Evolutionary conservation across 2,888 invertebrate genomes (phyloP).

Genomic region (Metopia argyrocephala): DNA sequence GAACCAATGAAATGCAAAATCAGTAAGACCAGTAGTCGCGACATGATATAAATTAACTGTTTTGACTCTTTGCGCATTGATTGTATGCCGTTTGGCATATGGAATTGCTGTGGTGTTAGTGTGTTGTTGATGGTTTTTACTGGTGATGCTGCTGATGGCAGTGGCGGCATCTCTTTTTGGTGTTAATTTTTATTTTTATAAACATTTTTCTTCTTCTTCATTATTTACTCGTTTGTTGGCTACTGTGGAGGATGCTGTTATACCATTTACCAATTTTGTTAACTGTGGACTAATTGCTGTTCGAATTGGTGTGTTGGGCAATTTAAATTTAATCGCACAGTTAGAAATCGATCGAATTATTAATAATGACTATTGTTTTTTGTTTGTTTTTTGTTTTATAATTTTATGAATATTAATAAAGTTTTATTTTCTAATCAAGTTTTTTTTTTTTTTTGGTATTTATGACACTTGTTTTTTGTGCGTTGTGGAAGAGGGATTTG

Average conservation of each 20-base stretch:
- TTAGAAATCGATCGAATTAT: conserved; percentile 48
- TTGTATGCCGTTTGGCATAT: conserved; percentile 1
- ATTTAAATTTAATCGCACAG: conserved; percentile 37
- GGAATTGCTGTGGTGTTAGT: neutral
- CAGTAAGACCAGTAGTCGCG: conserved; percentile 78
- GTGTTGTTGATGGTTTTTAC: neutral
- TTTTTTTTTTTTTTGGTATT: neutral
- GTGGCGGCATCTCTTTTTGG: conserved; percentile 40
- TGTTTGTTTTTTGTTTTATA: neutral
- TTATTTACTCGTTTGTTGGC: neutral
- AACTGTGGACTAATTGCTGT: conserved; percentile 36
- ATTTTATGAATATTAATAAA: conserved; percentile 27
- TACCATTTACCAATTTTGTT: conserved; percentile 4
- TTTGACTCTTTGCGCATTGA: conserved; percentile 76
- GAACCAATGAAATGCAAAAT: conserved; percentile 73
- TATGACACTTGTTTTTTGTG: neutral
- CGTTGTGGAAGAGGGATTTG: neutral
- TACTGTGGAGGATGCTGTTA: conserved; percentile 15
- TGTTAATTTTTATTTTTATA: conserved; percentile 27
- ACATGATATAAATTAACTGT: conserved; percentile 77
- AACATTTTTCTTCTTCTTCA: neutral
- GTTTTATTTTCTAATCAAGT: conserved; percentile 7
- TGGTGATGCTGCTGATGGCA: neutral
- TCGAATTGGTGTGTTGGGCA: conserved; percentile 40
- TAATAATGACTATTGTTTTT: conserved; percentile 18